Evolutionary conservation across 2,797 vertebrate species (phyloP), one percentile per base, ranked within the genome.

Genomic region (Alcedo quadribrachys): DNA sequence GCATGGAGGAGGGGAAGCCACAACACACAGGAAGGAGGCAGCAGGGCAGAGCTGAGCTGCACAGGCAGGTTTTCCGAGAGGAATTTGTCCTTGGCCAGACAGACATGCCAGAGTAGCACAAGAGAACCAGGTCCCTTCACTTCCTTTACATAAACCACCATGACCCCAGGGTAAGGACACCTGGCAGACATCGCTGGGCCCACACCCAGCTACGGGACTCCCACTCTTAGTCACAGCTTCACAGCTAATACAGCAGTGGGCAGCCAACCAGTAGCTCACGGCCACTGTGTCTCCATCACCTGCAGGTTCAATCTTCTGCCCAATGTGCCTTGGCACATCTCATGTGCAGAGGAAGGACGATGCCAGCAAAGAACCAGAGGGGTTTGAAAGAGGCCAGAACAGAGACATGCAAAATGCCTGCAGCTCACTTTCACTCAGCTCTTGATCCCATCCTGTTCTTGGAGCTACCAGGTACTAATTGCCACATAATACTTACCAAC

Each of bases 401-500:
- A 82, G 54, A 92, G 60, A 53, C 2, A 2, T 2, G 22, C 35
- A 3, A 35, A 53, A 45, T 58, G 68, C 37, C 84, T 46, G n/a
- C 53, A 85, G 40, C 18, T 58, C 75, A 20, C 24, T 69, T 62
- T 27, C 32, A 51, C 21, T n/a, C 42, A 46, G 53, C 22, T 73
- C 71, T 42, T 2, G 2, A 45, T 5, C 18, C 43, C 3, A 5
- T 43, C 55, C 58, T n/a, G 25, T 3, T 45, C 84, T 53, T 24
- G 24, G 65, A 24, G 37, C 10, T 40, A n/a, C 33, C 2, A 0
- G 5, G 10, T 68, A 51, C 30, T n/a, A 42, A 81, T 40, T 65
- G 54, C 25, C n/a, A 37, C 5, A 27, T 20, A 16, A 33, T 87
- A 98, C 99, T 98, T 93, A 99, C 99, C 99, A 4, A 99, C 96